phyloP scores from a whole-genome alignment of 1,140 invertebrate genomes.

The Cotesia glomerata region DNA sequence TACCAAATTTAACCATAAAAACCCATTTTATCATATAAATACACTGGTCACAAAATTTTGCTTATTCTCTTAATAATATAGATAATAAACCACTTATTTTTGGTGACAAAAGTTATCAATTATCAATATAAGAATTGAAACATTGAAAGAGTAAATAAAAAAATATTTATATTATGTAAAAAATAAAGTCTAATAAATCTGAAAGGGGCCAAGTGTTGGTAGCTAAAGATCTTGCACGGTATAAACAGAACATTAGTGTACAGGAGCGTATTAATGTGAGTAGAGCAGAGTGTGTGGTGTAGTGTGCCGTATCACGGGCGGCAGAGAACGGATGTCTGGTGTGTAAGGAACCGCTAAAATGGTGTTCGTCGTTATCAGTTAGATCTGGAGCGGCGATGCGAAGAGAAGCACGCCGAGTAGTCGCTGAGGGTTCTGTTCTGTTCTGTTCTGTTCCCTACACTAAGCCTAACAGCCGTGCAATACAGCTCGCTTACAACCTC shows the following conservation, averaged over 20 bases:
- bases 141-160: no score
- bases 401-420: slow-evolving; percentile 58
- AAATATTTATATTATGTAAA: no score
- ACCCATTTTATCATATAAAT: no score
- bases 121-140: no score
- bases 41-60: no score
- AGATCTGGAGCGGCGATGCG: slow-evolving; percentile 65
- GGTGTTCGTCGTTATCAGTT: slow-evolving; percentile 62
- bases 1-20: no score
- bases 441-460: not conserved
- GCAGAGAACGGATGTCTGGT: slow-evolving; percentile 62
- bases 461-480: slow-evolving; percentile 34
- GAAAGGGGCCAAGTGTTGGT: not conserved
- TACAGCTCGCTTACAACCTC: not conserved
- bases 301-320: slow-evolving; percentile 42
- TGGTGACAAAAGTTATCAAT: no score
- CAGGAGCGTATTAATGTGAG: not conserved
- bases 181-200: not conserved
- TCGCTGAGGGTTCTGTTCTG: slow-evolving; percentile 39
- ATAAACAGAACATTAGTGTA: no score
- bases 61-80: no score
- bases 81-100: no score
- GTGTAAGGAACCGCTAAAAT: slow-evolving; percentile 67
- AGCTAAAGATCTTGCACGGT: no score
- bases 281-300: not conserved